Evolutionary conservation across 2,797 vertebrate species (phyloP).

Genomic region (Acrocephalus scirpaceus): DNA sequence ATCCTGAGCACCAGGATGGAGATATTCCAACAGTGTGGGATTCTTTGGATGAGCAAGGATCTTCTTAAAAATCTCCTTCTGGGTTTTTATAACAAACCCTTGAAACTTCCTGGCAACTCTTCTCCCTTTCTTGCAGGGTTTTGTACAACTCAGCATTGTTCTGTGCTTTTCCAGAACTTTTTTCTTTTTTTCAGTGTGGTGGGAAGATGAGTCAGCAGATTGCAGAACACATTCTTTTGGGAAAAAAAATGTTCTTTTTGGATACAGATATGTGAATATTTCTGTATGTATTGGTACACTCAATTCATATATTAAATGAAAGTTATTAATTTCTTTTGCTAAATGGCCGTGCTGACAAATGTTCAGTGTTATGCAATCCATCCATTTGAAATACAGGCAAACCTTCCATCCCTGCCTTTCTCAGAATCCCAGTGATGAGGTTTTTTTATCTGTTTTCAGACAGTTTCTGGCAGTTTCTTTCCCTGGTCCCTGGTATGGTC

Average conservation of each 20-base stretch:
- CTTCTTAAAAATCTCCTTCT: background rate
- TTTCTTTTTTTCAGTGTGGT: background rate
- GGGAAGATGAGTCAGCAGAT: conserved; percentile 19
- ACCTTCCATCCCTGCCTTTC: background rate
- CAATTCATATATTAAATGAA: background rate
- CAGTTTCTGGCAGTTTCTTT: background rate
- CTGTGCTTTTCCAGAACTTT: background rate
- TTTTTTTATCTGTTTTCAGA: background rate
- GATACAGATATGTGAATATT: background rate
- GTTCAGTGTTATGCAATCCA: background rate
- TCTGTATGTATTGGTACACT: background rate
- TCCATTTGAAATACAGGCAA: background rate
- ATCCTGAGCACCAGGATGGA: background rate
- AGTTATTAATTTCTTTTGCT: background rate
- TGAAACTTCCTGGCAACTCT: background rate
- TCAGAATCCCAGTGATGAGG: background rate
- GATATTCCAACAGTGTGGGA: background rate
- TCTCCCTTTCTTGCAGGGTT: background rate
- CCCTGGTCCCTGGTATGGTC: background rate
- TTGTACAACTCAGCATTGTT: conserved; percentile 2
- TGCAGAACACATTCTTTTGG: background rate
- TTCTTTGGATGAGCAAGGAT: background rate
- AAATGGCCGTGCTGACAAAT: background rate
- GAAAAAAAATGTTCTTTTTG: background rate
- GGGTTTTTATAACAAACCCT: background rate